Evolutionary conservation across 2,113 vertebrate genomes (phyloP), one percentile per base, ranked within the genome.

Genomic region (Urocolius indicus): DNA sequence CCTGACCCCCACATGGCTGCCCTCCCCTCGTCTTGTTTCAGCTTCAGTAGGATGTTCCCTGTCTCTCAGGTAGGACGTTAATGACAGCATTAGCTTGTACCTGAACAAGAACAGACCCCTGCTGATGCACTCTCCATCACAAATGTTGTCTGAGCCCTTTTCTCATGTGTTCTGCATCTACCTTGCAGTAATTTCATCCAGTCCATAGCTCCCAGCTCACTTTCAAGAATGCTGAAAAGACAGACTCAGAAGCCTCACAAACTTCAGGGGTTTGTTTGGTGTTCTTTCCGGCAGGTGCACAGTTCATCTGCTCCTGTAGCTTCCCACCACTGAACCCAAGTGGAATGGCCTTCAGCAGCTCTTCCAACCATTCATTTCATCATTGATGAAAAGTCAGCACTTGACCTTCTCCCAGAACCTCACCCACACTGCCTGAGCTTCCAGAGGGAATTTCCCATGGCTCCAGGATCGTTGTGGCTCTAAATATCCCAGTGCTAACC

Each of bases 351-450:
- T 34, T 77, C 78, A 78, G 65, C 49, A 74, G 43, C 26, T 81
- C 15, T 87, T 91, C 32, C 54, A 84, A 8, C 26, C 13, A 45
- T 81, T 91, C 13, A 41, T 81, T 91, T 93, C 65, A 65, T 45
- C n/a, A 15, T 32, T 71, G 45, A 34, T 26, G 17, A 87, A 80
- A 85, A 75, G 14, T 15, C 2, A 20, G 10, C 43, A 34, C 24
- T 48, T 38, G 32, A 38, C 29, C 18, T 59, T 85, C 74, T 58
- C 41, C 34, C 9, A 88, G 20, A 91, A 48, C 38, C 16, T 88
- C 46, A 52, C 12, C 29, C 16, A 9, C 26, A 38, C 36, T 72
- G 29, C 23, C 45, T 69, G 36, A 77, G 72, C 46, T 77, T 34
- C 43, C 41, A 48, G 36, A 82, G 54, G 26, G 20, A 43, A 72